These are phyloP conservation scores for Leuciscus waleckii DNA, from an alignment of 2,797 vertebrate genomes.

Conservation along the genomic window DNA sequence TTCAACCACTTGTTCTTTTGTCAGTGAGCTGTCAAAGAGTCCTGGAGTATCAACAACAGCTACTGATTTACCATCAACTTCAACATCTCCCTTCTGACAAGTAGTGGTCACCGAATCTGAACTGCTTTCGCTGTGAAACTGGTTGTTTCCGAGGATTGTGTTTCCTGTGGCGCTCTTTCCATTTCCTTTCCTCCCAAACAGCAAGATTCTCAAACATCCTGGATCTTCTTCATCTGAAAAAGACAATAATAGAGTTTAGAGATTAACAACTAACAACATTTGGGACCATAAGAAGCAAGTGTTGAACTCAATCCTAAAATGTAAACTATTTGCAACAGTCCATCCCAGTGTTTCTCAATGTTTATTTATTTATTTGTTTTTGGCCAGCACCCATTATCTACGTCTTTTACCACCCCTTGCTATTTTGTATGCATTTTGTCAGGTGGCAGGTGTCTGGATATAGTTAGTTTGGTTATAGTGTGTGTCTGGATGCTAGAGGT, in stretches of 20 bases:
- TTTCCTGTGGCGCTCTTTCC: constrained; percentile 21
- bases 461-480: too few species aligned
- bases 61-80: not conserved
- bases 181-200: not conserved
- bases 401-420: too few species aligned
- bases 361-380: too few species aligned
- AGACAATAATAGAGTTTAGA: not conserved
- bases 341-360: too few species aligned
- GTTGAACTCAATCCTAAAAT: too few species aligned
- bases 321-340: too few species aligned
- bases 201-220: not conserved
- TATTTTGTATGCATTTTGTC: too few species aligned
- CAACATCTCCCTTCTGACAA: not conserved
- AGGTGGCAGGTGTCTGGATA: too few species aligned
- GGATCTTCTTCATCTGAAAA: not conserved
- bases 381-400: too few species aligned
- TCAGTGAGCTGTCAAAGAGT: accelerated
- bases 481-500: too few species aligned
- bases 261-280: not conserved
- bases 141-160: not conserved
- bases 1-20: accelerated
- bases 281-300: too few species aligned
- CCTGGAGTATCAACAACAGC: constrained; percentile 16
- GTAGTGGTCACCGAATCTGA: accelerated
- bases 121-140: accelerated